Conservation (phyloP, 2,888 invertebrate species). For the Gymnocheta viridis region DNA sequence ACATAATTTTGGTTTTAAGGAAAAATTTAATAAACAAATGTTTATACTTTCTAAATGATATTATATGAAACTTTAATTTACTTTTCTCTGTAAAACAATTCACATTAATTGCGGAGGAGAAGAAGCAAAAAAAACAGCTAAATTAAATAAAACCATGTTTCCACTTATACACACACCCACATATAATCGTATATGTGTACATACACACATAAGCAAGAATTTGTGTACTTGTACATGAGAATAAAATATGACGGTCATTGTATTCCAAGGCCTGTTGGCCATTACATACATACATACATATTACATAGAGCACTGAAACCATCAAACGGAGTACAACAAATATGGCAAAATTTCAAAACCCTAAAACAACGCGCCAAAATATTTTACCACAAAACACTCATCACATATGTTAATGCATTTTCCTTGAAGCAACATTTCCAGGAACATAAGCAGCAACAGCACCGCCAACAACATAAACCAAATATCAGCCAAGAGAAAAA, state of each 20-base stretch:
- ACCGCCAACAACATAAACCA: conserved; percentile 4
- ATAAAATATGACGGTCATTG: conserved; percentile 56
- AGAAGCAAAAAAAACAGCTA: not conserved
- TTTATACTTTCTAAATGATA: conserved; percentile 8
- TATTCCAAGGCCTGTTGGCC: conserved; percentile 39
- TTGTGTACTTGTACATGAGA: not conserved
- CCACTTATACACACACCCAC: not conserved
- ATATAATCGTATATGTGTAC: not conserved
- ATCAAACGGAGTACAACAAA: not conserved
- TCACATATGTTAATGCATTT: conserved; percentile 68
- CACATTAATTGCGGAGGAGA: conserved; percentile 27
- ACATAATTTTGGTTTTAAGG: not conserved
- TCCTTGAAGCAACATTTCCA: conserved; percentile 58
- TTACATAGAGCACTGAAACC: not conserved
- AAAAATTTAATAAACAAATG: not conserved
- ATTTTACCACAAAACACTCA: conserved; percentile 67
- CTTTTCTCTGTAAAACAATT: conserved; percentile 18
- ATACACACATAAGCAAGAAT: not conserved
- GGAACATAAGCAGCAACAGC: conserved; percentile 26
- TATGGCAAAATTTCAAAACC: conserved; percentile 33
- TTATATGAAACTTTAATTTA: conserved; percentile 36
- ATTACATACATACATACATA: not conserved
- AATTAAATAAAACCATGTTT: conserved; percentile 26
- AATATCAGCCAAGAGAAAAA: not conserved
- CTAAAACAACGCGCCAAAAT: conserved; percentile 64